A percentile compares a stretch with the other conserved stretches of the same genome.
Conservation (phyloP, 1,140 invertebrate genomes). For the Eulimnadia texana region DNA sequence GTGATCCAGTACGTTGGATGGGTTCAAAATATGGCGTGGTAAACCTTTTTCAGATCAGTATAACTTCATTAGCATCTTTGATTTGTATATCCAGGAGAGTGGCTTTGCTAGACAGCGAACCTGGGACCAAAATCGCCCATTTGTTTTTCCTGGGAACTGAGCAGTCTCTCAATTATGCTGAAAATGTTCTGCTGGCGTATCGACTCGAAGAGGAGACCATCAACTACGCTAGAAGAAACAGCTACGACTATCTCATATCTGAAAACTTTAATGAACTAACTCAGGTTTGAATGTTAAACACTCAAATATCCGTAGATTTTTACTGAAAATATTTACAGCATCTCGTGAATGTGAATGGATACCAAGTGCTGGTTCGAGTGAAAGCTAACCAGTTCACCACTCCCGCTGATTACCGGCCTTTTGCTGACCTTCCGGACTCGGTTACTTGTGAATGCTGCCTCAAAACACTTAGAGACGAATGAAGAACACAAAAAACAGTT, state of each 20-base stretch:
- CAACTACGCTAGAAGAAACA: not conserved
- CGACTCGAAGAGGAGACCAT: not conserved
- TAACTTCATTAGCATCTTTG: not conserved
- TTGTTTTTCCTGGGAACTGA: not conserved
- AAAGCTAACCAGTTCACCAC: too few species aligned
- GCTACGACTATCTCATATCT: not conserved
- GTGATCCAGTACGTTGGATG: too few species aligned
- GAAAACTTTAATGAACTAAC: not conserved
- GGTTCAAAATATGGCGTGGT: not conserved
- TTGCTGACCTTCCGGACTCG: too few species aligned
- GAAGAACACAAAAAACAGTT: too few species aligned
- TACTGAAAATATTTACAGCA: too few species aligned
- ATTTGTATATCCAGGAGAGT: not conserved
- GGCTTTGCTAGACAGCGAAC: not conserved
- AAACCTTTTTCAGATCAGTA: not conserved
- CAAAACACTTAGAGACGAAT: too few species aligned
- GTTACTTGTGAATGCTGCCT: too few species aligned
- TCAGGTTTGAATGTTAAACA: too few species aligned
- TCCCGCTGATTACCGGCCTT: too few species aligned
- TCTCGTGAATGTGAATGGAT: too few species aligned
- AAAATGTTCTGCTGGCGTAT: not conserved
- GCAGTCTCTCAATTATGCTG: not conserved
- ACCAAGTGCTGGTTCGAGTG: too few species aligned
- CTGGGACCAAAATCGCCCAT: not conserved
- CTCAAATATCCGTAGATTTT: too few species aligned